Conservation (phyloP, 2,797 vertebrate species). For the Sternarchorhynchus goeldii region DNA sequence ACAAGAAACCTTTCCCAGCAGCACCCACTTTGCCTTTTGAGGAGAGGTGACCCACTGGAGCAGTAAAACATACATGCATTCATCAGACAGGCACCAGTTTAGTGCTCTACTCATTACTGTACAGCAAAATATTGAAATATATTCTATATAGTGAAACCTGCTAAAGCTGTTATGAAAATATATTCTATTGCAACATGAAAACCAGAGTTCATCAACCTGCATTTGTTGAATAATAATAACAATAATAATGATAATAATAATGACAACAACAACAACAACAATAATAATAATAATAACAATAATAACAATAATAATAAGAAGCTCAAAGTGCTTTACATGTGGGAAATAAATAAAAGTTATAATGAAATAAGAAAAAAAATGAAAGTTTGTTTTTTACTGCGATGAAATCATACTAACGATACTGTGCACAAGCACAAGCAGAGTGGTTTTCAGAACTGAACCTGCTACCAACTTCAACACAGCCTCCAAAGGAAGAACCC, state of each 20-base stretch:
- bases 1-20: conserved; percentile 45
- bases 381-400: too few species aligned
- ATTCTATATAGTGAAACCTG: conserved; percentile 1
- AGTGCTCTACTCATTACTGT: conserved; percentile 6
- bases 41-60: conserved; percentile 31
- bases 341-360: too few species aligned
- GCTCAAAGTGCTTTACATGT: too few species aligned
- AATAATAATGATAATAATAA: too few species aligned
- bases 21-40: conserved; percentile 30
- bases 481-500: neutral
- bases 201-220: conserved; percentile 23
- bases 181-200: neutral
- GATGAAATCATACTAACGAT: conserved; percentile 17
- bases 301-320: too few species aligned
- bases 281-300: too few species aligned
- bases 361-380: too few species aligned
- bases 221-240: conserved; percentile 27
- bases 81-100: neutral
- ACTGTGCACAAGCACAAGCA: conserved; percentile 1
- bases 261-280: too few species aligned
- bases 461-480: neutral
- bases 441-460: conserved; percentile 9
- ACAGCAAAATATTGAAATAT: neutral
- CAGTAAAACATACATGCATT: conserved; percentile 26
- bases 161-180: conserved; percentile 4